Evolutionary conservation across 2,113 vertebrate species (phyloP).

Genomic region (Pterophyllum scalare): DNA sequence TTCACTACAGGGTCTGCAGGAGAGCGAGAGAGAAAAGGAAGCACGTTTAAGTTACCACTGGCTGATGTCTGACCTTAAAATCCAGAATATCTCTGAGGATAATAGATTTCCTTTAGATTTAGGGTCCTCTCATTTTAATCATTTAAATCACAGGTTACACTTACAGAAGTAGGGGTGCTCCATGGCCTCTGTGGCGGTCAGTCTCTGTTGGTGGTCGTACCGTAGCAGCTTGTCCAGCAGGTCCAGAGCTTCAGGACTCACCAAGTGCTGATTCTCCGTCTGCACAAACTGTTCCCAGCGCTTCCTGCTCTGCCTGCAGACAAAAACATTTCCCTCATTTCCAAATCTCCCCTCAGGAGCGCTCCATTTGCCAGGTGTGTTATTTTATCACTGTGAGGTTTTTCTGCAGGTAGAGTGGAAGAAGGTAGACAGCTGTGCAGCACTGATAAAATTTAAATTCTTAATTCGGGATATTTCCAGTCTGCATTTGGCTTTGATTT

Average conservation of each 20-base stretch:
- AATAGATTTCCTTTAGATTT: not conserved
- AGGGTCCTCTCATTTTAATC: not conserved
- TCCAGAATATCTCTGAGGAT: not conserved
- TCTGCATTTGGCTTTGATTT: too few species aligned
- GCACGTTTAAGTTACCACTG: not conserved
- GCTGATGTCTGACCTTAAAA: not conserved
- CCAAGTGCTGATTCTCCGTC: slow-evolving; percentile 96
- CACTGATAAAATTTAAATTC: too few species aligned
- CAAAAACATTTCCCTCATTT: not conserved
- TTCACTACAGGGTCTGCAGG: slow-evolving; percentile 91
- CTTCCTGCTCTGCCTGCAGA: slow-evolving; percentile 92
- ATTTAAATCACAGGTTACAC: slow-evolving; percentile 26
- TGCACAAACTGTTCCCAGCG: slow-evolving; percentile 99
- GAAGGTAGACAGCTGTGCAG: too few species aligned
- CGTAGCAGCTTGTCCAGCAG: slow-evolving; percentile 98
- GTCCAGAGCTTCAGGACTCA: slow-evolving; percentile 95
- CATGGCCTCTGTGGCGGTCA: slow-evolving; percentile 98
- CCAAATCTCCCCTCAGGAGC: not conserved
- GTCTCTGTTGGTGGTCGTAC: slow-evolving; percentile 98
- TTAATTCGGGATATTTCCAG: too few species aligned
- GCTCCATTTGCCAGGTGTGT: not conserved
- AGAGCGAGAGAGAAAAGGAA: not conserved
- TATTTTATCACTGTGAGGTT: not conserved
- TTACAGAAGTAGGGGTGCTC: slow-evolving; percentile 99
- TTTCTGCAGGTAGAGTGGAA: too few species aligned